Conservation (phyloP, 1,140 invertebrate genomes). For the Mercenaria mercenaria region DNA sequence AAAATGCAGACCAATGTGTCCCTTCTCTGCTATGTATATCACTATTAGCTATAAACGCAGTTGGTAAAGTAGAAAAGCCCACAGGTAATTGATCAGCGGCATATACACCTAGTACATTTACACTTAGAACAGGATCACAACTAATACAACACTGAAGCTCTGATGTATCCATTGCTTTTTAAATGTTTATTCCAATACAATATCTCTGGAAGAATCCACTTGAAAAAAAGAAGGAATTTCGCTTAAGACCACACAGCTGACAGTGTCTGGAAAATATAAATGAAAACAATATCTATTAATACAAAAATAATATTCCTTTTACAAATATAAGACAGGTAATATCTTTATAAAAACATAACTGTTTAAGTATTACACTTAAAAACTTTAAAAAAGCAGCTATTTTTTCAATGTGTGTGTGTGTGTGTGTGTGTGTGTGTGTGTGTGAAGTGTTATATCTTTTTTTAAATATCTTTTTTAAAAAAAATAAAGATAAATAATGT, state of each 20-base stretch:
- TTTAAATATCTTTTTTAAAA: no score
- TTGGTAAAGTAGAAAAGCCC: not conserved
- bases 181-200: not conserved
- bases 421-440: no score
- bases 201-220: slow-evolving; percentile 5
- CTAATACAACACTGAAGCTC: not conserved
- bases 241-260: slow-evolving; percentile 36
- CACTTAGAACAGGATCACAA: not conserved
- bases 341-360: no score
- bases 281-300: no score
- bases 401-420: no score
- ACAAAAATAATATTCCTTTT: no score
- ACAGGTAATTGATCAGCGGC: not conserved
- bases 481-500: no score
- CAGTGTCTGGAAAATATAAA: slow-evolving; percentile 1
- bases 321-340: no score
- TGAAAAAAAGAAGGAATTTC: slow-evolving; percentile 13
- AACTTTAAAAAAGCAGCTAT: no score
- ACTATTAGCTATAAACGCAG: slow-evolving; percentile 6
- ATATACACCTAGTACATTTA: not conserved
- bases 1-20: slow-evolving; percentile 8
- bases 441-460: no score
- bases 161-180: slow-evolving; percentile 47
- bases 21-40: not conserved
- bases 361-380: no score